A percentile compares a stretch with the other conserved stretches of the same genome.
Conservation (phyloP, 2,888 invertebrate genomes). For the Dinocampus coccinellae region DNA sequence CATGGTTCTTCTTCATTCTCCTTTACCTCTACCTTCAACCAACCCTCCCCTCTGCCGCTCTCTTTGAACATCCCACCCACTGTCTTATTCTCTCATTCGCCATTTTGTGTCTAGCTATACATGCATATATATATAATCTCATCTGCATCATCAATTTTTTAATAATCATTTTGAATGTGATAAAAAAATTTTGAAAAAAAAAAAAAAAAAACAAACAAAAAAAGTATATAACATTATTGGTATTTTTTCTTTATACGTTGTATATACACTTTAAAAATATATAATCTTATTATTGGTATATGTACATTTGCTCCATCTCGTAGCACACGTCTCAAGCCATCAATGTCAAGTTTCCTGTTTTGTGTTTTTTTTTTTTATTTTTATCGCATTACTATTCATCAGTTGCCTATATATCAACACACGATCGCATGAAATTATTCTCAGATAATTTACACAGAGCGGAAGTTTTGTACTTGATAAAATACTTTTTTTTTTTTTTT, state of each 20-base stretch:
- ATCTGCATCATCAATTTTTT: not conserved
- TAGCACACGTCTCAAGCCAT: not conserved
- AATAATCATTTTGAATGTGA: no score
- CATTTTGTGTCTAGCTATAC: not conserved
- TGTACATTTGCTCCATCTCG: no score
- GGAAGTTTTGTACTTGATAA: not conserved
- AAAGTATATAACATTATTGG: no score
- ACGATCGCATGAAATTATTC: not conserved
- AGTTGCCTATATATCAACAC: not conserved
- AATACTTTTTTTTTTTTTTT: not conserved
- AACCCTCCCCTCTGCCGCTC: slow-evolving; percentile 21
- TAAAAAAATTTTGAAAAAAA: no score
- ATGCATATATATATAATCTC: not conserved
- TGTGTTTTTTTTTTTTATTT: not conserved
- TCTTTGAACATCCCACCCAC: not conserved
- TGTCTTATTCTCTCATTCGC: not conserved
- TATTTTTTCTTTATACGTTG: no score
- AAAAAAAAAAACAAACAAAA: no score
- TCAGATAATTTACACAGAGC: not conserved
- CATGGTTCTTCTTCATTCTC: slow-evolving; percentile 48
- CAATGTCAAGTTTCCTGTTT: slow-evolving; percentile 1
- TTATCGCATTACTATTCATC: not conserved
- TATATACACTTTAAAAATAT: no score
- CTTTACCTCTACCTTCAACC: slow-evolving; percentile 14
- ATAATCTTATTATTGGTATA: no score